Conservation (phyloP, 2,888 invertebrate species). For the Pseudeuparius sepicola region DNA sequence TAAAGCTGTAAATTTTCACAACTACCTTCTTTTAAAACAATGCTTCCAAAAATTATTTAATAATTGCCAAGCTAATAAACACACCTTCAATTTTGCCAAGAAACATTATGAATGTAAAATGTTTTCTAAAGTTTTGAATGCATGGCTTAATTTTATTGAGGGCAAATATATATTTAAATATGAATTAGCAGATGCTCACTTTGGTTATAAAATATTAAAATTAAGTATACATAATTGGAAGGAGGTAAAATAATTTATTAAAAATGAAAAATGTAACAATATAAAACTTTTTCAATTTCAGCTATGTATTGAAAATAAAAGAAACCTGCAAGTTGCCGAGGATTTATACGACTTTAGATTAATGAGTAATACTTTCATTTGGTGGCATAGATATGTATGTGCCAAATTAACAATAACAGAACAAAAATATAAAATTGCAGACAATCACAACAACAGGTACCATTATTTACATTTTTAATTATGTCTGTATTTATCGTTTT, state of each 20-base stretch:
- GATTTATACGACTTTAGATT: conserved; percentile 55
- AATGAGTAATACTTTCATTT: conserved; percentile 29
- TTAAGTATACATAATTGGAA: conserved; percentile 43
- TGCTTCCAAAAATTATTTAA: conserved; percentile 36
- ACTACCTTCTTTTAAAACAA: conserved; percentile 33
- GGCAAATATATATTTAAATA: conserved; percentile 38
- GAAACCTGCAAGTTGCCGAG: conserved; percentile 58
- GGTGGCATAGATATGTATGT: conserved; percentile 32
- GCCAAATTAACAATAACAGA: conserved; percentile 26
- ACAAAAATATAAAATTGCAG: conserved; percentile 35
- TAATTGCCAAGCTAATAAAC: conserved; percentile 32
- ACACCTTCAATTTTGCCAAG: conserved; percentile 32
- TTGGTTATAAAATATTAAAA: conserved; percentile 41
- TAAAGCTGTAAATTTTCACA: conserved; percentile 39
- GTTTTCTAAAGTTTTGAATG: conserved; percentile 22
- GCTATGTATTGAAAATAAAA: conserved; percentile 40
- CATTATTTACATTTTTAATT: conserved; percentile 1
- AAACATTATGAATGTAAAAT: conserved; percentile 27
- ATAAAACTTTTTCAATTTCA: conserved; percentile 36
- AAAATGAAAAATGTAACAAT: conserved; percentile 1
- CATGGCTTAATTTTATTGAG: conserved; percentile 27
- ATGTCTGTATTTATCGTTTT: conserved; percentile 6
- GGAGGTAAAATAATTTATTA: conserved; percentile 33
- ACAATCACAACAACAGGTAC: conserved; percentile 43
- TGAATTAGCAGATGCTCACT: conserved; percentile 47